These are phyloP conservation scores for Agrochola litura DNA, from an alignment of 2,888 invertebrate species.

Conservation along the genomic window DNA sequence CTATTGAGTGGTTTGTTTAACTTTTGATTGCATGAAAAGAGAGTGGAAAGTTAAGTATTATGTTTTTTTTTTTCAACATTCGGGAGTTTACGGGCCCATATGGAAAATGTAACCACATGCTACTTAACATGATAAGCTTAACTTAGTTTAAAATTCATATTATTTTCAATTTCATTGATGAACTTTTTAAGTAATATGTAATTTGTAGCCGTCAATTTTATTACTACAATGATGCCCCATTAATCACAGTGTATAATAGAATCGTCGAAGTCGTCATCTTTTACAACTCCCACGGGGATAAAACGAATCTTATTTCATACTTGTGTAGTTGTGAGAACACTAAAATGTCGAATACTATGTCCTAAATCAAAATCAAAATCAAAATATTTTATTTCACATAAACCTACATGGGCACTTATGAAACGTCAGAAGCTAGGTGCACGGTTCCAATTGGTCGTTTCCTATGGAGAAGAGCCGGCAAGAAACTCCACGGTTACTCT, in stretches of 20 bases:
- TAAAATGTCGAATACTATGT: neutral
- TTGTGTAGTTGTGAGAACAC: neutral
- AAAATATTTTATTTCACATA: too few relatives aligned
- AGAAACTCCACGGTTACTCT: too few relatives aligned
- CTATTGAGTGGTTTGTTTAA: slow-evolving; percentile 40
- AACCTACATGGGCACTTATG: too few relatives aligned
- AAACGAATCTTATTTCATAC: neutral
- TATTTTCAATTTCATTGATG: neutral
- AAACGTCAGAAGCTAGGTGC: too few relatives aligned
- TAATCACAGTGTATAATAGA: neutral
- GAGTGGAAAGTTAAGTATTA: neutral
- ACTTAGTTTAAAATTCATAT: neutral
- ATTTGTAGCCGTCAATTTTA: neutral
- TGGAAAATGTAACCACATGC: neutral
- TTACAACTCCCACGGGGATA: neutral
- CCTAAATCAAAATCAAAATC: too few relatives aligned
- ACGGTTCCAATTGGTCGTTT: too few relatives aligned
- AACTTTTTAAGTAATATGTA: too few relatives aligned
- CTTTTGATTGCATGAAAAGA: slow-evolving; percentile 41
- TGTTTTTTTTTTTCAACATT: neutral
- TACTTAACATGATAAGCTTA: neutral
- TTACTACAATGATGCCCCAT: neutral
- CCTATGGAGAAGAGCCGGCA: too few relatives aligned
- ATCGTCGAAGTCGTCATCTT: too few relatives aligned
- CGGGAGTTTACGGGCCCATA: neutral